phyloP scores from a whole-genome alignment of 1,140 invertebrate genomes.

The Halictus rubicundus region DNA sequence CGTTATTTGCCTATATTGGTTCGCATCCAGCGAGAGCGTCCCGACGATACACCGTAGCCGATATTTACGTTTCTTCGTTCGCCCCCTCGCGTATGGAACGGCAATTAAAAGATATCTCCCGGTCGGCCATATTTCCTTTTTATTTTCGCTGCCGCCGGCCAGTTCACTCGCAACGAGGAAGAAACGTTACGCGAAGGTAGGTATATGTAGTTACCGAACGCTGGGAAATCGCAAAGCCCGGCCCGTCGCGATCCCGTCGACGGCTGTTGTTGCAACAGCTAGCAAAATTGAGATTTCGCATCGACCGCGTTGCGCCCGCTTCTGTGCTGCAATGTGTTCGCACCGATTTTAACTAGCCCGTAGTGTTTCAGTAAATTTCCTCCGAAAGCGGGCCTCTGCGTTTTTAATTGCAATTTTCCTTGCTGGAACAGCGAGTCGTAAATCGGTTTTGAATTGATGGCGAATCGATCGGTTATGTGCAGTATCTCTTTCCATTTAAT shows the following conservation, averaged over 20 bases:
- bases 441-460: too few relatives aligned
- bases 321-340: neutral
- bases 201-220: neutral
- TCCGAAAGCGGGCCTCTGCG: too few relatives aligned
- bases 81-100: neutral
- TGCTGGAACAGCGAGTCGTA: too few relatives aligned
- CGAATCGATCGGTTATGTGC: too few relatives aligned
- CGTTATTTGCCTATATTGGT: neutral
- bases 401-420: too few relatives aligned
- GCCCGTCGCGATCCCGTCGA: neutral
- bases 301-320: neutral
- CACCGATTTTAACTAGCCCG: neutral
- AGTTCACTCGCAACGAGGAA: neutral
- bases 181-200: neutral
- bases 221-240: neutral
- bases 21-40: neutral
- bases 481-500: too few relatives aligned
- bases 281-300: neutral
- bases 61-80: slow-evolving; percentile 6
- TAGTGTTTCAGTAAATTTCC: too few relatives aligned
- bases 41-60: neutral
- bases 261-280: neutral
- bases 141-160: neutral
- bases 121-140: neutral
- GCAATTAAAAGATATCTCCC: slow-evolving; percentile 4